A percentile compares a stretch with the other conserved stretches of the same genome.
These are phyloP conservation scores for Borostomias antarcticus DNA, from an alignment of 2,797 vertebrate species.

Conservation along the genomic window DNA sequence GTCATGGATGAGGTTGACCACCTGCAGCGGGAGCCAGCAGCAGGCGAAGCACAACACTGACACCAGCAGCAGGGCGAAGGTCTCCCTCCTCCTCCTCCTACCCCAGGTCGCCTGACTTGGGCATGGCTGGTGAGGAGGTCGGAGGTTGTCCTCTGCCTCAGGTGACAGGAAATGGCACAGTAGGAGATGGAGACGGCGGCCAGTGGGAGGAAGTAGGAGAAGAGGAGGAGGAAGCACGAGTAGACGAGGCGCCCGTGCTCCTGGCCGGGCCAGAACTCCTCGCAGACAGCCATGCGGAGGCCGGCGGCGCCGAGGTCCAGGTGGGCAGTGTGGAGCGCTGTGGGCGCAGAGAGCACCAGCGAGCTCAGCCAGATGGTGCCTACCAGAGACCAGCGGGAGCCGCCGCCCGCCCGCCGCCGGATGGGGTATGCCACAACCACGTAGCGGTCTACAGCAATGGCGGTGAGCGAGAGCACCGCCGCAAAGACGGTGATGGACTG, in stretches of 20 bases:
- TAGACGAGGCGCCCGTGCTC: slow-evolving; percentile 80
- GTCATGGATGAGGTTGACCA: slow-evolving; percentile 89
- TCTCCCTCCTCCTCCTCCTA: slow-evolving; percentile 81
- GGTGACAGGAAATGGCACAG: slow-evolving; percentile 82
- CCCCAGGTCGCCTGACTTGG: slow-evolving; percentile 76
- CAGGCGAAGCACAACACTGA: slow-evolving; percentile 85
- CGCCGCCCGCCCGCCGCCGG: slow-evolving; percentile 73
- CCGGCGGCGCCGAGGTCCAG: slow-evolving; percentile 81
- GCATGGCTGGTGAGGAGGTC: slow-evolving; percentile 59
- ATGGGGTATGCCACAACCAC: slow-evolving; percentile 88
- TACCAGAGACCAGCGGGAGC: slow-evolving; percentile 78
- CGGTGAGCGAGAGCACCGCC: slow-evolving; percentile 85
- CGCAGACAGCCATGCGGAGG: slow-evolving; percentile 84
- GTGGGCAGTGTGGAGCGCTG: slow-evolving; percentile 79
- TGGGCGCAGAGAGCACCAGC: slow-evolving; percentile 75
- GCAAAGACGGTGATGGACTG: slow-evolving; percentile 84
- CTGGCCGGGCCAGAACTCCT: slow-evolving; percentile 85
- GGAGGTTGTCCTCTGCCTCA: slow-evolving; percentile 74
- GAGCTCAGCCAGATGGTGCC: slow-evolving; percentile 82
- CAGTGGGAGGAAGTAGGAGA: slow-evolving; percentile 86
- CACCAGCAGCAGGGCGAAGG: slow-evolving; percentile 81
- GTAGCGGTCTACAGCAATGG: slow-evolving; percentile 87
- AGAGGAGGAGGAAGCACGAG: slow-evolving; percentile 83
- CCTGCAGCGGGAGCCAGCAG: slow-evolving; percentile 90
- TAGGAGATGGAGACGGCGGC: slow-evolving; percentile 82